Conservation (phyloP, 2,888 invertebrate species). For the Chaetogeoica ovagalla region DNA sequence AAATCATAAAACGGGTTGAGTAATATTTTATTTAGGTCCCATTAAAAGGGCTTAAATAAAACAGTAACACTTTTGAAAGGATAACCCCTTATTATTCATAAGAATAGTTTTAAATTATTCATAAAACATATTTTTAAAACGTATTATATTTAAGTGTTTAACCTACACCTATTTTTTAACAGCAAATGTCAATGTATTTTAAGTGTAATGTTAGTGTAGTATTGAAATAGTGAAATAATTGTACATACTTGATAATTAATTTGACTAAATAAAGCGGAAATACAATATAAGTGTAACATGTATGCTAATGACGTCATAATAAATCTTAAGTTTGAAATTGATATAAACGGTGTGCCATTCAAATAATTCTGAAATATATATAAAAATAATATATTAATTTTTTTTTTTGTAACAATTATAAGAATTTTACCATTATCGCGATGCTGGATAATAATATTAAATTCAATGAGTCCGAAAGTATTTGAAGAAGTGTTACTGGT, state of each 20-base stretch:
- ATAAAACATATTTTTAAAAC: too few species aligned
- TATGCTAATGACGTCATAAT: background rate
- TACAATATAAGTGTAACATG: background rate
- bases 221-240: background rate
- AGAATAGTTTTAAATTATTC: too few species aligned
- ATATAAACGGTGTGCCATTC: background rate
- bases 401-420: background rate
- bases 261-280: background rate
- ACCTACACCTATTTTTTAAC: too few species aligned
- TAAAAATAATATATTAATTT: background rate
- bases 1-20: too few species aligned
- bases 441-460: background rate
- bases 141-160: too few species aligned
- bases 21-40: too few species aligned
- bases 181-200: too few species aligned
- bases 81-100: too few species aligned
- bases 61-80: too few species aligned
- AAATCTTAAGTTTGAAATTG: background rate
- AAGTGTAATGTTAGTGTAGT: background rate
- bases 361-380: background rate
- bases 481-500: background rate
- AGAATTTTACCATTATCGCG: background rate
- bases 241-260: background rate
- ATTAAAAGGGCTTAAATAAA: too few species aligned
- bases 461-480: background rate